Base-by-base conservation (phyloP, 2,113 vertebrate genomes). In the Colossoma macropomum region DNA sequence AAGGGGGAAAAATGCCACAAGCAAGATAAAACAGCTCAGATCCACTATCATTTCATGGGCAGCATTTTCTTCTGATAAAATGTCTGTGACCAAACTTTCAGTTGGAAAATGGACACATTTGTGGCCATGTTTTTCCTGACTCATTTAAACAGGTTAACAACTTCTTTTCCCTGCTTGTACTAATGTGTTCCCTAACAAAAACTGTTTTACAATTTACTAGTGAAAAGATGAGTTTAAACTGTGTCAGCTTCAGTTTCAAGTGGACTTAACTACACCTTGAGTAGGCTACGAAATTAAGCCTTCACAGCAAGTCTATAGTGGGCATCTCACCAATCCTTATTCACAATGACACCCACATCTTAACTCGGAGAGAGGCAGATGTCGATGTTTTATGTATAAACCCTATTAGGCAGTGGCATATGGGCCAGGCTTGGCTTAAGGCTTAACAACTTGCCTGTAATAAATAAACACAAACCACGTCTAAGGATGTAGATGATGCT, bases 331-430 rank as follows among this genome's bases (percentile, higher is more conserved):
- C 41, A 25, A 76, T 63, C n/a, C 69, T 66, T 77, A 68, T 81
- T 73, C n/a, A 41, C 59, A 74, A 28, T 69, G 75, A 81, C 48
- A 73, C 72, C 63, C 48, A 34, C 59, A 81, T 56, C 32, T 45
- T 78, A 17, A 45, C 21, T 78, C 17, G 28, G 25, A 84, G 68
- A 70, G 16, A 68, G 65, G 78, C 84, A 87, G 82, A 76, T 80
- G 84, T 62, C 71, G 59, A 86, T 86, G 84, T 87, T 86, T 88
- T 86, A 84, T 86, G 75, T 81, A 86, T 77, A 78, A 45, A 78
- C 66, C 73, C 70, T 80, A 87, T 85, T 80, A 87, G 75, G 28
- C 45, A 62, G 27, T 3, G 32, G 48, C 69, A 63, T 75, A 70
- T 79, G 86, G 70, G 60, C 69, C 69, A 79, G 68, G 38, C 69